Percentiles rank a stretch among this genome's conserved stretches.
Conservation (phyloP, 2,113 vertebrate species). For the Ammodramus savannarum region DNA sequence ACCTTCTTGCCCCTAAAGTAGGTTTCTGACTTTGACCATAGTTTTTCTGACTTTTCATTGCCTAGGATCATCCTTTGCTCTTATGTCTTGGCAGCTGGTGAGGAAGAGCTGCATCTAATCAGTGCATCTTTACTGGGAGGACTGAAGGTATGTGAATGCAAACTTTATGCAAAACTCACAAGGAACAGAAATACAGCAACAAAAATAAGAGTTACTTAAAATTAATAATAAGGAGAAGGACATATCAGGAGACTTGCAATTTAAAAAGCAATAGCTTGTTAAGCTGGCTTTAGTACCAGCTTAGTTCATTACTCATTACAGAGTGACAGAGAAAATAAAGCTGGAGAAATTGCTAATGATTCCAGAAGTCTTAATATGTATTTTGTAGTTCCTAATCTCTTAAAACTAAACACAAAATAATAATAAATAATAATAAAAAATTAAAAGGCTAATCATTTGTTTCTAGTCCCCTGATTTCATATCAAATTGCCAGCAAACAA, state of each 20-base stretch:
- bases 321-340: constrained; percentile 61
- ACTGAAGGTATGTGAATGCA: neutral
- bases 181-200: neutral
- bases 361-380: constrained; percentile 33
- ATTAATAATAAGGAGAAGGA: constrained; percentile 13
- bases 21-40: neutral
- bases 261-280: constrained; percentile 48
- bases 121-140: neutral
- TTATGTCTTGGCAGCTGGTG: neutral
- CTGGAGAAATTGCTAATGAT: constrained; percentile 43
- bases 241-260: neutral
- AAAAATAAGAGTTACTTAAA: constrained; percentile 28
- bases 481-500: constrained; percentile 46
- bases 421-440: neutral
- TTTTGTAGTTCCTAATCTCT: constrained; percentile 32
- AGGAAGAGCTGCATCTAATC: neutral
- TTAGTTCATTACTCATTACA: constrained; percentile 43
- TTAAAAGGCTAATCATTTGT: neutral
- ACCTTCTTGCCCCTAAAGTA: neutral
- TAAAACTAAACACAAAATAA: neutral
- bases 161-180: neutral
- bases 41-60: neutral
- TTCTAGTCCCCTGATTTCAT: constrained; percentile 30
- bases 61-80: neutral
- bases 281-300: constrained; percentile 32